Evolutionary conservation across 2,888 invertebrate genomes (phyloP).

Genomic region (Nemotelus pantherinus): DNA sequence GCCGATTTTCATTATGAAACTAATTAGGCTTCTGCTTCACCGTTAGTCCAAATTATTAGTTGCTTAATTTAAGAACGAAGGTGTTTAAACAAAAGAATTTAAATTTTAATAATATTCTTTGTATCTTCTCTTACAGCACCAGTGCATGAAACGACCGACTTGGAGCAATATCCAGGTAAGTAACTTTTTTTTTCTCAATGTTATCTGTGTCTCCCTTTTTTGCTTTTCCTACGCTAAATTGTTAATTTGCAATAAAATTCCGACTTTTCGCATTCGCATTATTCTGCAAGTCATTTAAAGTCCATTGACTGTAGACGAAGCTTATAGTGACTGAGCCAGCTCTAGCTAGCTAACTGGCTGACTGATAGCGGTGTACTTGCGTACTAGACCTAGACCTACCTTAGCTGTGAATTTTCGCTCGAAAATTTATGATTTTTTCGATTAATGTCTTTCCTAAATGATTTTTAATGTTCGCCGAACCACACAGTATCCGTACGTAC

Average conservation of each 20-base stretch:
- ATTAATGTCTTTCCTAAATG: conserved; percentile 38
- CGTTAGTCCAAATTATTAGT: conserved; percentile 19
- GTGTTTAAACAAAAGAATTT: conserved; percentile 37
- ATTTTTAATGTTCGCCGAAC: conserved; percentile 33
- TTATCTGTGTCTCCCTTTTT: not conserved
- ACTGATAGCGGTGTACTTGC: too few relatives aligned
- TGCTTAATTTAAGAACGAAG: conserved; percentile 11
- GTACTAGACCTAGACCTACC: conserved; percentile 23
- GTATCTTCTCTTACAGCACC: conserved; percentile 72
- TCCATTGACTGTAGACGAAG: conserved; percentile 37
- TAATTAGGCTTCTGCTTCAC: conserved; percentile 29
- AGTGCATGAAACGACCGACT: conserved; percentile 70
- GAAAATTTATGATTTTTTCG: conserved; percentile 28
- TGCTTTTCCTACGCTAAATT: not conserved
- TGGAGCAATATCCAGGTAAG: conserved; percentile 73
- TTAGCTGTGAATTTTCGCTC: not conserved
- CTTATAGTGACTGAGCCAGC: not conserved
- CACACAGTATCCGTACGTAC: conserved; percentile 2
- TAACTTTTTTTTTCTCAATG: conserved; percentile 39
- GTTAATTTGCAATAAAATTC: conserved; percentile 24
- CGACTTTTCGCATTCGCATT: conserved; percentile 1
- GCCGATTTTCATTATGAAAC: conserved; percentile 13
- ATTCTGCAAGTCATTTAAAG: conserved; percentile 36
- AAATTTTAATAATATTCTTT: conserved; percentile 24
- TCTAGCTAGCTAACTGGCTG: not conserved